Evolutionary conservation across 92 coral and sea anemone species (phyloP), one percentile per base, ranked within the genome.

Genomic region (Parazoanthus swiftii): DNA sequence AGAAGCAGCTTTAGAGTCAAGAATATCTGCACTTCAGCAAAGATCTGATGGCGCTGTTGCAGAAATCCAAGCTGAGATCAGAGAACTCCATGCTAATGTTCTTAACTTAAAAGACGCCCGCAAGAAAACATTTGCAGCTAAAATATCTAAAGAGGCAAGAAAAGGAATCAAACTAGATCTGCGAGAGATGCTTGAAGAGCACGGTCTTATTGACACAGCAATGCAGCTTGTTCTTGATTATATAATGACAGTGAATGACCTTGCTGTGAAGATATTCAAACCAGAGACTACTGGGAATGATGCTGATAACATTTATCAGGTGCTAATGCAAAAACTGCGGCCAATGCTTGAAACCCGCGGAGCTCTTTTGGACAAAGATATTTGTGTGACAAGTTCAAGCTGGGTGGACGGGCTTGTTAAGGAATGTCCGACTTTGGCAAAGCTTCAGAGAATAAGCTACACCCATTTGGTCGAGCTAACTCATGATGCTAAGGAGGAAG

Each of bases 191-290:
- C 74, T 68, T n/a, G 5, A 26, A 7, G 0, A 3, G 2, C 11
- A 18, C 14, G 26, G 26, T 68, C 35, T 68, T 0, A 68, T n/a
- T 26, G 74, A 68, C 74, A 68, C 35, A 26, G 35, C 74, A 18
- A 35, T 68, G 74, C 74, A 68, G 36, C 74, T 68, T 68, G 74
- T 68, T 68, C 33, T 68, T n/a, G 74, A 68, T 68, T 68, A 68
- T 68, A 21, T 21, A n/a, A 26, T 26, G 35, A 68, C 74, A 68
- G 35, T 23, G 36, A 4, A 68, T 68, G 74, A 18, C 74, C 74
- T 68, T 68, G 74, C 74, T n/a, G 35, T 3, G 36, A 68, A 68
- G 74, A n/a, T 68, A 9, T 68, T 23, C 9, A 68, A 68, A n/a
- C 10, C 0, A 4, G 35, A 7, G 74, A 68, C 3, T 23, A 0